Base-by-base conservation (phyloP, 2,113 vertebrate genomes). In the Budorcas taxicolor region DNA sequence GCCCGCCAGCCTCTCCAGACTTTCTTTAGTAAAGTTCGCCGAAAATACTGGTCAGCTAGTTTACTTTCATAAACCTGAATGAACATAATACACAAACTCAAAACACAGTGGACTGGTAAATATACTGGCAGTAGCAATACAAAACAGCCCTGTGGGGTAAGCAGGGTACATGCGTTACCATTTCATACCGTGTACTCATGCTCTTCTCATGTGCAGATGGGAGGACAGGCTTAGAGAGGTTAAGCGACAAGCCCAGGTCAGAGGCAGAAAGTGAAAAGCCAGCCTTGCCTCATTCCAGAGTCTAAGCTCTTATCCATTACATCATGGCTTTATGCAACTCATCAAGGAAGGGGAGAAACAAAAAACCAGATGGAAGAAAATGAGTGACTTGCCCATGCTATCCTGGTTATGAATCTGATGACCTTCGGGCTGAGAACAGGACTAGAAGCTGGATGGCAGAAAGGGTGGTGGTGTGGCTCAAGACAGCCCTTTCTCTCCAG, bases 1-100 rank as follows among this genome's bases (percentile, higher is more conserved):
- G 99, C 99, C 33, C 97, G 99, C 99, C 99, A 99, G 2, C 98
- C 99, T 14, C 96, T 95, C 99, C 99, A 99, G 25, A 99, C 99
- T 97, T 99, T 99, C 98, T 98, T 99, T 98, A 99, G 98, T 92
- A 99, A 98, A 91, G 98, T 98, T 94, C 98, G 98, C 76, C 53
- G 98, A 98, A 99, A 99, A 93, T 99, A 99, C 97, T 98, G 99
- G 92, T 98, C 99, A 4, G 99, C 99, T 71, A 99, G 76, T 95
- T 95, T 99, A 90, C 91, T 88, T 91, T 99, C 98, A 58, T 99
- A 99, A 58, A 98, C 98, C 99, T 99, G 98, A 55, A 97, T 3
- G 50, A 55, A 96, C 76, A 31, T 23, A 88, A 0, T 8, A 71
- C 0, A 33, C 27, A 93, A 50, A 21, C 53, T 96, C 67, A 95